Conservation (phyloP, 2,888 invertebrate species). For the Leucoma salicis region DNA sequence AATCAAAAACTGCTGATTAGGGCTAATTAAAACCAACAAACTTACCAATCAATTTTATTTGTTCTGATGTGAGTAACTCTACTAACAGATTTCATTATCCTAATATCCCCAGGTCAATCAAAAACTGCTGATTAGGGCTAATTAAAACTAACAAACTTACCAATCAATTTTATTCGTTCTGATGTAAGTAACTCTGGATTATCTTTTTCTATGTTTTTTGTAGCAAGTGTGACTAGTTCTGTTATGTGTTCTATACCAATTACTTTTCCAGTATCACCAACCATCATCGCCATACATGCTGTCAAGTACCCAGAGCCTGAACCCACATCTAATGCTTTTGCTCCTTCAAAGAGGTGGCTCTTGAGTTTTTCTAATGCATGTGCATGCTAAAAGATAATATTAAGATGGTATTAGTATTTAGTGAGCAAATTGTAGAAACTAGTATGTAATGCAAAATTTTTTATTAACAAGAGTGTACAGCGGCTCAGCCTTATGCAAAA, state of each 20-base stretch:
- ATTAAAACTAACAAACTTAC: conserved; percentile 80
- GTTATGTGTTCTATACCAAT: conserved; percentile 96
- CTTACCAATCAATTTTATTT: too few relatives aligned
- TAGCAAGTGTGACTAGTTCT: conserved; percentile 88
- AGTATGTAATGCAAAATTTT: too few relatives aligned
- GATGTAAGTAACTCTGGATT: conserved; percentile 86
- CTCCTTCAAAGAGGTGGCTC: conserved; percentile 88
- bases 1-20: too few relatives aligned
- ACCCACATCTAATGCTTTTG: conserved; percentile 93
- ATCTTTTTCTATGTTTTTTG: conserved; percentile 88
- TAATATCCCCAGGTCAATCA: too few relatives aligned
- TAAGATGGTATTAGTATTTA: too few relatives aligned
- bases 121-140: too few relatives aligned
- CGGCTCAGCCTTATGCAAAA: not conserved
- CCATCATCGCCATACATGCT: conserved; percentile 93
- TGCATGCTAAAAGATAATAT: conserved; percentile 86
- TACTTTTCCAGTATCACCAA: conserved; percentile 85
- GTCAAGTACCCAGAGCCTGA: conserved; percentile 97
- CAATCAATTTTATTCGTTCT: conserved; percentile 86
- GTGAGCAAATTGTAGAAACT: too few relatives aligned
- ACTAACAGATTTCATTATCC: too few relatives aligned
- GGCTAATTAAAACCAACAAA: too few relatives aligned
- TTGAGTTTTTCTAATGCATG: conserved; percentile 93
- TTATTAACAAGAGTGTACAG: not conserved
- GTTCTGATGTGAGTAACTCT: too few relatives aligned